Conservation (phyloP, 2,797 vertebrate genomes). For the Eospalax fontanierii region DNA sequence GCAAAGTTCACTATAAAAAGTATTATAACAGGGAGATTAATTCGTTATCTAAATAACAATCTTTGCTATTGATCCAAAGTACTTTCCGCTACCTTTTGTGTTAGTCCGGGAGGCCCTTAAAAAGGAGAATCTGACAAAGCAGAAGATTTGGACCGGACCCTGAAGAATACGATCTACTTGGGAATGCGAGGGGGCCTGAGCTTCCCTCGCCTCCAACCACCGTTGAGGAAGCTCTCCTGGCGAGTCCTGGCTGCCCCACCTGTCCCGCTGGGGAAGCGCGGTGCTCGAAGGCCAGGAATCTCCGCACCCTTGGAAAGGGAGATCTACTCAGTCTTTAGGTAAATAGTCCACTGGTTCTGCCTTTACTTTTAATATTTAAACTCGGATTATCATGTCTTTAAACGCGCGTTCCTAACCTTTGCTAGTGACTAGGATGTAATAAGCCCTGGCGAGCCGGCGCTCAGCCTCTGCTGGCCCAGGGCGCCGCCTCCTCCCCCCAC, state of each 20-base stretch:
- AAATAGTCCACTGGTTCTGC: conserved; percentile 85
- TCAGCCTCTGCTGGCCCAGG: background rate
- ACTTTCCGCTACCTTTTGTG: conserved; percentile 87
- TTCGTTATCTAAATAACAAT: conserved; percentile 87
- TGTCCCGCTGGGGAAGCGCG: conserved; percentile 42
- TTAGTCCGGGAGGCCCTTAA: conserved; percentile 76
- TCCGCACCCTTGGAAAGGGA: conserved; percentile 65
- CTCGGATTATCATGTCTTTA: conserved; percentile 85
- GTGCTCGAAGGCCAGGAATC: background rate
- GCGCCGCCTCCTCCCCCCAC: background rate
- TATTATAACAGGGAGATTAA: conserved; percentile 81
- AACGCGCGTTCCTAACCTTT: conserved; percentile 87
- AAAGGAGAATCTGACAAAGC: conserved; percentile 83
- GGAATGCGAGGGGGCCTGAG: conserved; percentile 22
- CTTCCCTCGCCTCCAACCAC: background rate
- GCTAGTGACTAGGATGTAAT: conserved; percentile 79
- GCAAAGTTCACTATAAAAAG: conserved; percentile 77
- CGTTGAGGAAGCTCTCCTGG: conserved; percentile 20
- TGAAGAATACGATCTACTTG: conserved; percentile 64
- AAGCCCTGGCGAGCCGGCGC: conserved; percentile 50
- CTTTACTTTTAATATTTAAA: conserved; percentile 89
- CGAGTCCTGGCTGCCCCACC: background rate
- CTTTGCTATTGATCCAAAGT: conserved; percentile 84
- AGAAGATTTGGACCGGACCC: conserved; percentile 73
- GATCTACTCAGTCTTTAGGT: conserved; percentile 83